phyloP scores from a whole-genome alignment of 2,797 vertebrate species.

The Anguilla pacifica region DNA sequence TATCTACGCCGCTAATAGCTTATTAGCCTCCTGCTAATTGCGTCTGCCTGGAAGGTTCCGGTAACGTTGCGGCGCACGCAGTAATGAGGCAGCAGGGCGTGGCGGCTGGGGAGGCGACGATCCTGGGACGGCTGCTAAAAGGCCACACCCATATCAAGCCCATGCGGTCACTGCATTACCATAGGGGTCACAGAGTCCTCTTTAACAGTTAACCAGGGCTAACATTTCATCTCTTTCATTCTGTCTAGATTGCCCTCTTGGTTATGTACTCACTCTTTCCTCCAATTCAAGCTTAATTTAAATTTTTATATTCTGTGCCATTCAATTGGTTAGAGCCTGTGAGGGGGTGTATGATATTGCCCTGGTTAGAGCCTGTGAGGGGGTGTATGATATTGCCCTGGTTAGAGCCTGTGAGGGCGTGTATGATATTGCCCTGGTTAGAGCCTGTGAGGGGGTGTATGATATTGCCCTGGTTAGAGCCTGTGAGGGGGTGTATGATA shows the following conservation, averaged over 20 bases:
- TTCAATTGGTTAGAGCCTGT: no score
- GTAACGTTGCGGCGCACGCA: neutral
- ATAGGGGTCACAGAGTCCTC: neutral
- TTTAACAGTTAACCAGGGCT: neutral
- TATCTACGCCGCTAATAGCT: neutral
- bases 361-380: no score
- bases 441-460: no score
- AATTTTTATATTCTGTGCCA: no score
- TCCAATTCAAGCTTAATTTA: no score
- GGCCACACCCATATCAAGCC: neutral
- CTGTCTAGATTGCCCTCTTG: neutral
- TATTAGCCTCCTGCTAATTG: neutral
- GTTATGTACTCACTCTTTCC: neutral
- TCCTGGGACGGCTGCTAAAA: neutral
- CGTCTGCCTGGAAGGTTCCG: neutral
- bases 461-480: neutral
- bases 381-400: no score
- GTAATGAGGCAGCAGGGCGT: neutral
- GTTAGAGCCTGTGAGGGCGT: no score
- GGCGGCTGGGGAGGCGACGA: neutral
- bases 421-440: no score
- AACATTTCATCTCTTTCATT: neutral
- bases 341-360: no score
- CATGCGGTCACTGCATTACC: neutral
- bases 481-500: no score